Evolutionary conservation across 2,113 vertebrate species (phyloP).

Genomic region (Syngnathus scovelli): DNA sequence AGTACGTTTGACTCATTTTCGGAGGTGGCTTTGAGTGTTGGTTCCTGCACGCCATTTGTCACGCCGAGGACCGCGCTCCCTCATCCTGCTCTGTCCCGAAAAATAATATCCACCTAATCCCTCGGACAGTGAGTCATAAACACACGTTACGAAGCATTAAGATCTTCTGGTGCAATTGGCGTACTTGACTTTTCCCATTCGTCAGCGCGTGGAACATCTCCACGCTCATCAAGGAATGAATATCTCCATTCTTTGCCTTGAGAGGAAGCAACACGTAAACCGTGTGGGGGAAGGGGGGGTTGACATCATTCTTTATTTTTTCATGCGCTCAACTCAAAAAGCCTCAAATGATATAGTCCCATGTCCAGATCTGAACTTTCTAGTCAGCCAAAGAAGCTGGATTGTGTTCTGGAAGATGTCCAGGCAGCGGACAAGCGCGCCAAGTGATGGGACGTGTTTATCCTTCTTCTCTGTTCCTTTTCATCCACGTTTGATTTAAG

Average conservation of each 20-base stretch:
- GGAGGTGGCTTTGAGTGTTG: slow-evolving; percentile 9
- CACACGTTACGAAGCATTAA: slow-evolving; percentile 33
- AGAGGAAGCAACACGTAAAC: background rate
- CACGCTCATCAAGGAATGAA: slow-evolving; percentile 31
- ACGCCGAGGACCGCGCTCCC: slow-evolving; percentile 20
- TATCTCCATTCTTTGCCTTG: slow-evolving; percentile 22
- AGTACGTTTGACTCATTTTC: slow-evolving; percentile 15
- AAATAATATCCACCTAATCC: slow-evolving; percentile 26
- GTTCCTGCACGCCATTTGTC: slow-evolving; percentile 26
- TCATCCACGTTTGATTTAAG: slow-evolving; percentile 44
- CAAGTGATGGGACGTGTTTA: slow-evolving; percentile 56
- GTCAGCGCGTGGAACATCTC: slow-evolving; percentile 40
- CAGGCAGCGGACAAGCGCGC: slow-evolving; percentile 44
- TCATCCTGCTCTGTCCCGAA: slow-evolving; percentile 14
- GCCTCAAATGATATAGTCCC: slow-evolving; percentile 46
- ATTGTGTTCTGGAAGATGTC: slow-evolving; percentile 51
- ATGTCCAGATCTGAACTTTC: slow-evolving; percentile 43
- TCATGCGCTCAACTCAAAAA: slow-evolving; percentile 28
- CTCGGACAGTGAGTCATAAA: slow-evolving; percentile 46
- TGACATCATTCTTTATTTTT: slow-evolving; percentile 46
- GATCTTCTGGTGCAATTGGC: slow-evolving; percentile 31
- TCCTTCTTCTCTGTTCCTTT: slow-evolving; percentile 28
- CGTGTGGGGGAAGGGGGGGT: slow-evolving; percentile 25
- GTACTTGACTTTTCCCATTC: slow-evolving; percentile 31
- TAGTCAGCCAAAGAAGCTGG: slow-evolving; percentile 35